Evolutionary conservation across 1,140 invertebrate genomes (phyloP).

Genomic region (Battus philenor): DNA sequence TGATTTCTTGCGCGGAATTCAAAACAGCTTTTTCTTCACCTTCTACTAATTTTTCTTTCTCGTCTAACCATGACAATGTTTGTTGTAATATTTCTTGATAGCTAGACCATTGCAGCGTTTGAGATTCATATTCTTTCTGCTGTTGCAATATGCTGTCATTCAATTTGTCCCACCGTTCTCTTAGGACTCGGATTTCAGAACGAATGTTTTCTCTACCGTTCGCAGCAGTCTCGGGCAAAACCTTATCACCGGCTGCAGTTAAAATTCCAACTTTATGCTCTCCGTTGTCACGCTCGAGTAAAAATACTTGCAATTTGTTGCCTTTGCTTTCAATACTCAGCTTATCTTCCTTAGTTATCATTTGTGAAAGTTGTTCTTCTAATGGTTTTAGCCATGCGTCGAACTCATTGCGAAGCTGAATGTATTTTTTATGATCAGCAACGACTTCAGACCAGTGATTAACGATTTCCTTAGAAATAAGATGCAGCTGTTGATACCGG

Average conservation of each 20-base stretch:
- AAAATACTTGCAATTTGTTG: conserved; percentile 83
- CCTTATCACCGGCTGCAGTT: conserved; percentile 87
- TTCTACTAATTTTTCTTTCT: conserved; percentile 88
- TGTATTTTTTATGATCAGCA: conserved; percentile 89
- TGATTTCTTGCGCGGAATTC: conserved; percentile 88
- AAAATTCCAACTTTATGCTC: conserved; percentile 85
- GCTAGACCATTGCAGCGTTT: conserved; percentile 88
- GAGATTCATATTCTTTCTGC: conserved; percentile 89
- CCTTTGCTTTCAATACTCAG: conserved; percentile 74
- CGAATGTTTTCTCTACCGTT: conserved; percentile 92
- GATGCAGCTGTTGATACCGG: conserved; percentile 89
- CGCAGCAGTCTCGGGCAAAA: conserved; percentile 93
- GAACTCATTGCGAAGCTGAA: conserved; percentile 86
- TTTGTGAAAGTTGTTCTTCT: conserved; percentile 82
- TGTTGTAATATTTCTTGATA: conserved; percentile 92
- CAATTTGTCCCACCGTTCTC: conserved; percentile 91
- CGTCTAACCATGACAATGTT: conserved; percentile 89
- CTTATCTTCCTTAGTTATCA: conserved; percentile 80
- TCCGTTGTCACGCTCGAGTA: conserved; percentile 89
- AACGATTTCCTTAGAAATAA: conserved; percentile 91
- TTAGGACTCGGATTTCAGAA: conserved; percentile 84
- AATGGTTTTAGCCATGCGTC: conserved; percentile 85
- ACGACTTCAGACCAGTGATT: conserved; percentile 91
- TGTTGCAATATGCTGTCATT: conserved; percentile 87
- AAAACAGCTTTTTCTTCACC: conserved; percentile 80